These are phyloP conservation scores for Bos javanicus DNA, from an alignment of 2,113 vertebrate genomes.

Conservation along the genomic window DNA sequence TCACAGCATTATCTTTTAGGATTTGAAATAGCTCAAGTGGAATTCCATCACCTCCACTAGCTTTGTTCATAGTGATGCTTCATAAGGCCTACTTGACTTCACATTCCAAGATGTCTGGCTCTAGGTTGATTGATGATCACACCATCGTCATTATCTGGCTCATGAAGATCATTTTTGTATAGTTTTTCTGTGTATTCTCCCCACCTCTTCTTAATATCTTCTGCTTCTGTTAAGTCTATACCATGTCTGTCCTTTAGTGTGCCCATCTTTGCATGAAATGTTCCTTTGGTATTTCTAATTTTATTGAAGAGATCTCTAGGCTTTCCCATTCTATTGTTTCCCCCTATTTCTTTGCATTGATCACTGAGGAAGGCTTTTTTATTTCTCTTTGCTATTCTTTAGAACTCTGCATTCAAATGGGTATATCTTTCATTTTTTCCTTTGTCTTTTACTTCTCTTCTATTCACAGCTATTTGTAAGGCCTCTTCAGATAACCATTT, in stretches of 20 bases:
- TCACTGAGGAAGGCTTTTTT: not conserved
- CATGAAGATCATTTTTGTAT: accelerated
- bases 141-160: not conserved
- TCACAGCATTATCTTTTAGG: not conserved
- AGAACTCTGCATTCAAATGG: not conserved
- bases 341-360: not conserved
- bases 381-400: not conserved
- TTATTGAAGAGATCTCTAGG: not conserved
- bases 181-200: not conserved
- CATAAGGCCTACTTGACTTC: not conserved
- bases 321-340: not conserved
- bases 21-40: not conserved
- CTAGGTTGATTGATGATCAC: not conserved
- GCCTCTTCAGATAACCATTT: not conserved
- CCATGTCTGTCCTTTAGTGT: not conserved
- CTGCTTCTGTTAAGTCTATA: not conserved
- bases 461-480: not conserved
- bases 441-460: not conserved
- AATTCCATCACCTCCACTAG: not conserved
- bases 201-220: not conserved
- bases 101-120: not conserved
- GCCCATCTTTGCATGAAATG: not conserved
- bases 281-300: not conserved
- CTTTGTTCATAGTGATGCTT: not conserved
- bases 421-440: not conserved